These are phyloP conservation scores for Helicolenus hilgendorfi DNA, from an alignment of 2,797 vertebrate species.

Conservation along the genomic window DNA sequence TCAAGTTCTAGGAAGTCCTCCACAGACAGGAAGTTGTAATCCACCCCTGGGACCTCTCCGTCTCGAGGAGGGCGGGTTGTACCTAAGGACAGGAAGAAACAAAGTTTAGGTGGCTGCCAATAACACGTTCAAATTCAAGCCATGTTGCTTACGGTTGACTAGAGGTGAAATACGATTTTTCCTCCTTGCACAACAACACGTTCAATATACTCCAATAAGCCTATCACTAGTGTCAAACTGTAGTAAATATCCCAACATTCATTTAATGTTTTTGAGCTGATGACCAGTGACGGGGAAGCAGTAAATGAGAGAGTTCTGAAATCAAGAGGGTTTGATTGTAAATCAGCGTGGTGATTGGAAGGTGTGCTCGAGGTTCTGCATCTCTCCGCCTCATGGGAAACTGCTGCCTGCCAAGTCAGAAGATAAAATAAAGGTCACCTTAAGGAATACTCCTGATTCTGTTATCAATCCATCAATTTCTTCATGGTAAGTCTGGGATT, in stretches of 20 bases:
- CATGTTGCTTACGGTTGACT: not conserved
- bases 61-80: conserved; percentile 96
- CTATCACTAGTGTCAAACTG: conserved; percentile 21
- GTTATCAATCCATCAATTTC: conserved; percentile 38
- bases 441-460: conserved; percentile 22
- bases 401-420: conserved; percentile 37
- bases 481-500: conserved; percentile 20
- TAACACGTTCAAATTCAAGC: not conserved
- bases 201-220: not conserved
- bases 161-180: not conserved
- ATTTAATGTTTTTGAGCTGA: conserved; percentile 32
- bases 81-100: conserved; percentile 87
- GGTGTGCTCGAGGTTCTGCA: conserved; percentile 26
- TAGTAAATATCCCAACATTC: conserved; percentile 15
- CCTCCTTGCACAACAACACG: not conserved
- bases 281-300: conserved; percentile 6
- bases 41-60: conserved; percentile 96
- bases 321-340: conserved; percentile 60
- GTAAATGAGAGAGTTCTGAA: conserved; percentile 49
- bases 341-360: conserved; percentile 57
- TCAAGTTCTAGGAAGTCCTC: conserved; percentile 96
- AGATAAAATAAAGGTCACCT: conserved; percentile 63
- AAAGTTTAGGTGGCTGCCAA: conserved; percentile 10
- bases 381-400: conserved; percentile 50
- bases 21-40: conserved; percentile 97